A percentile compares a stretch with the other conserved stretches of the same genome.
Conservation (phyloP, 2,113 vertebrate species). For the Oryzias melastigma region DNA sequence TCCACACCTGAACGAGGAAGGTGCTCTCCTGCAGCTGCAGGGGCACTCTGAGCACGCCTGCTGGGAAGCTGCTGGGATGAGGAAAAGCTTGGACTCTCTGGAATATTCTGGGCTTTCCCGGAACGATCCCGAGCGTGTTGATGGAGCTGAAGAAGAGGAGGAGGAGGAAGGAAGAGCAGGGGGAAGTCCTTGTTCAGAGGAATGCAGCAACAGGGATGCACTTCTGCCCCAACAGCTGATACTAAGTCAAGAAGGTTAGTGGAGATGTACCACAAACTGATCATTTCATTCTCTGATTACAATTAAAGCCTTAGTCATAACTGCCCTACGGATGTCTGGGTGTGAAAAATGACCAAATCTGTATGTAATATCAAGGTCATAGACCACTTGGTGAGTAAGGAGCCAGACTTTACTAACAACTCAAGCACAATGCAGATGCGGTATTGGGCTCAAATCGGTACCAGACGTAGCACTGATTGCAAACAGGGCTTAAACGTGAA, state of each 20-base stretch:
- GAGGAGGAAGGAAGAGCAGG: slow-evolving; percentile 10
- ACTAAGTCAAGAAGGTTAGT: slow-evolving; percentile 59
- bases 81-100: slow-evolving; percentile 62
- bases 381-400: too few relatives aligned
- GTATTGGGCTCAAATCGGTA: too few relatives aligned
- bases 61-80: slow-evolving; percentile 74
- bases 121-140: slow-evolving; percentile 56
- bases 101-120: slow-evolving; percentile 70
- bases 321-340: too few relatives aligned
- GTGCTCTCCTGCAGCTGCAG: slow-evolving; percentile 72
- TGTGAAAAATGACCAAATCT: too few relatives aligned
- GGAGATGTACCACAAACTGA: slow-evolving; percentile 4
- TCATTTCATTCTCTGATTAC: background rate
- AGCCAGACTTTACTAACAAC: too few relatives aligned
- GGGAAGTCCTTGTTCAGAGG: slow-evolving; percentile 18
- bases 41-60: slow-evolving; percentile 67
- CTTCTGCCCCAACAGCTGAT: slow-evolving; percentile 30
- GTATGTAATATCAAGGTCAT: too few relatives aligned
- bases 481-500: too few relatives aligned
- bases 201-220: slow-evolving; percentile 25
- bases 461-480: too few relatives aligned
- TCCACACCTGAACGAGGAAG: slow-evolving; percentile 68
- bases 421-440: too few relatives aligned
- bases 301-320: too few relatives aligned
- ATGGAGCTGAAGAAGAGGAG: slow-evolving; percentile 12